Evolutionary conservation across 1,140 invertebrate species (phyloP).

Genomic region (Pogonognathellus flavescens): DNA sequence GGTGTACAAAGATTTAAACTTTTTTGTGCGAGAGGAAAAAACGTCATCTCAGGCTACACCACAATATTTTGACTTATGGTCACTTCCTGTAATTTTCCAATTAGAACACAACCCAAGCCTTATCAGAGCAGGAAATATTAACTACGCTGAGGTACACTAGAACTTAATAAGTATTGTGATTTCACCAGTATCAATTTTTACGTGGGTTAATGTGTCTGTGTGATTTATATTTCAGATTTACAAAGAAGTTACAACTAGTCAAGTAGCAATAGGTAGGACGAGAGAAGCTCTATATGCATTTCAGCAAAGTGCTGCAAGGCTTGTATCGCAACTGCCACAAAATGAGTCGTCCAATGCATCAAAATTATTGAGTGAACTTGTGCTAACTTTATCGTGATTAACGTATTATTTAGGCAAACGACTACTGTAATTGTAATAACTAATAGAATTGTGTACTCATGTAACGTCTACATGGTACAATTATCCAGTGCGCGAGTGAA

Average conservation of each 20-base stretch:
- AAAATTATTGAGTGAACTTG: slow-evolving; percentile 52
- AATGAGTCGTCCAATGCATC: slow-evolving; percentile 17
- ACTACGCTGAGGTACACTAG: slow-evolving; percentile 37
- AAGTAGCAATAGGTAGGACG: slow-evolving; percentile 26
- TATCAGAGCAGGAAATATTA: slow-evolving; percentile 12
- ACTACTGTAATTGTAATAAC: background rate
- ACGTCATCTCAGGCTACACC: background rate
- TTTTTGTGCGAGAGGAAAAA: slow-evolving; percentile 31
- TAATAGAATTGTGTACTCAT: slow-evolving; percentile 8
- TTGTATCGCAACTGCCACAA: slow-evolving; percentile 49
- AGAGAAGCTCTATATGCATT: slow-evolving; percentile 41
- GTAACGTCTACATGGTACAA: slow-evolving; percentile 11
- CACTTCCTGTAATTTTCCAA: slow-evolving; percentile 59
- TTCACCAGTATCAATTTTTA: slow-evolving; percentile 12
- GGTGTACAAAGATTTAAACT: slow-evolving; percentile 55
- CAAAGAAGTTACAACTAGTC: slow-evolving; percentile 51
- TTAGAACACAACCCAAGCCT: slow-evolving; percentile 31
- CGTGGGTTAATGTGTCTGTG: background rate
- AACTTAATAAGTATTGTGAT: too few species aligned
- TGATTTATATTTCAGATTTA: slow-evolving; percentile 29
- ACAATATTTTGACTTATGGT: slow-evolving; percentile 49
- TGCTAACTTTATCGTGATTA: slow-evolving; percentile 54
- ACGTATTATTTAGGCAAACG: background rate
- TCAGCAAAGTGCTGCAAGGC: slow-evolving; percentile 43
- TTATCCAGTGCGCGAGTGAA: background rate